Conservation (phyloP, 2,797 vertebrate genomes). For the Prunella strophiata region DNA sequence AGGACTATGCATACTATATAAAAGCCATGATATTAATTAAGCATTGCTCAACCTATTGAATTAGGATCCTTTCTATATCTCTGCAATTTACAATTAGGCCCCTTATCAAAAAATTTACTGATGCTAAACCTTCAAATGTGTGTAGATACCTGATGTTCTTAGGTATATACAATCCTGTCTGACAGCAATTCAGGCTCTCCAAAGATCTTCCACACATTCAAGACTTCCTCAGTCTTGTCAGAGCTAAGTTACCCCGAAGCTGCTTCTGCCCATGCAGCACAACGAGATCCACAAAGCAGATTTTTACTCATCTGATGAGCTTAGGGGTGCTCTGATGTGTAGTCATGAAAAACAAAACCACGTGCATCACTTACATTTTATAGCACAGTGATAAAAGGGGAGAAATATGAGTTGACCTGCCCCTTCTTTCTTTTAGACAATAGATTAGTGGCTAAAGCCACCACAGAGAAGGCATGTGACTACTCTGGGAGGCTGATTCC, state of each 20-base stretch:
- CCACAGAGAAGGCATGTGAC: neutral
- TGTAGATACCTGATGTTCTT: neutral
- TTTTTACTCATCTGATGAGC: neutral
- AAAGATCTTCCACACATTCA: neutral
- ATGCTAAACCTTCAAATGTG: neutral
- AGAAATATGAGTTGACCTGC: neutral
- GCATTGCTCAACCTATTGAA: neutral
- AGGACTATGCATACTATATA: neutral
- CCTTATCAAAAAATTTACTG: neutral
- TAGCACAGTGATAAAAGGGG: neutral
- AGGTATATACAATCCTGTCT: neutral
- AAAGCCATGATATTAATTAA: neutral
- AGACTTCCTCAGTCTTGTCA: neutral
- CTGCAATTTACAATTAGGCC: neutral
- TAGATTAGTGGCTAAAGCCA: neutral
- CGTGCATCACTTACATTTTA: neutral
- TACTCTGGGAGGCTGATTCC: neutral
- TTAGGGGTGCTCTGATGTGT: neutral
- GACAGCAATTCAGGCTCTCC: neutral
- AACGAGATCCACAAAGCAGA: neutral
- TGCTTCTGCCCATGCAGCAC: neutral
- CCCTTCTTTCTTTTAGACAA: neutral
- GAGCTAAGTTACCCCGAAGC: neutral
- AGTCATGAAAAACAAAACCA: neutral
- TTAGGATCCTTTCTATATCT: neutral